Base-by-base conservation (phyloP, 2,797 vertebrate species). In the Calcarius lapponicus region DNA sequence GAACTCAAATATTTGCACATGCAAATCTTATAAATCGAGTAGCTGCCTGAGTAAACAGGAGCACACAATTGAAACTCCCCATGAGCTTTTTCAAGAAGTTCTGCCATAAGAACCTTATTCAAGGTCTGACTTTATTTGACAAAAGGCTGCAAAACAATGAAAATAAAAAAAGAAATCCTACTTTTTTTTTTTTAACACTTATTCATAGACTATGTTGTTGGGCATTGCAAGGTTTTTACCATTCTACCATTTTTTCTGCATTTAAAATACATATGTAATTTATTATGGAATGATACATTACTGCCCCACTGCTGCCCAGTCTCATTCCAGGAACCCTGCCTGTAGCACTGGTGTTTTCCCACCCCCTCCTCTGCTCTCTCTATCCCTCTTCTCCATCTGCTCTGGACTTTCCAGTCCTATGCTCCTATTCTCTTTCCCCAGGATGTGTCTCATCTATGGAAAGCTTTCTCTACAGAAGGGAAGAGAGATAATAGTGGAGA, bases 41-140 rank as follows among this genome's bases (percentile, higher is more conserved):
- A 62, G 47, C 53, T 80, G 65, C 40, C 51, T 84, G 28, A 88
- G 50, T 47, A 94, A 92, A 83, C 32, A 83, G 0, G 2, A 67
- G 8, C 42, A 74, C 34, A 45, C 8, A 76, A 53, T n/a, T 75
- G 67, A 87, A 93, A 65, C 20, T 80, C 79, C 42, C 32, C 13
- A 36, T 62, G 28, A 91, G 65, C 5, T 42, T 53, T 81, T 61
- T 80, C 25, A 17, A 62, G 43, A 66, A 73, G 64, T 54, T 45
- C 34, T 78, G 21, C 18, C 18, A 1, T 24, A 64, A 90, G 61
- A 83, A 45, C 34, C 18, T 43, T 12, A 45, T 71, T 58, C 53
- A 95, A 94, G 71, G 84, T 88, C 92, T 93, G 91, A 73, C 71
- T 96, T 97, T 90, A 83, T 88, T 53, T 95, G 70, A 90, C 36